phyloP scores from a whole-genome alignment of 2,113 vertebrate genomes.

The Oceanodroma tethys region DNA sequence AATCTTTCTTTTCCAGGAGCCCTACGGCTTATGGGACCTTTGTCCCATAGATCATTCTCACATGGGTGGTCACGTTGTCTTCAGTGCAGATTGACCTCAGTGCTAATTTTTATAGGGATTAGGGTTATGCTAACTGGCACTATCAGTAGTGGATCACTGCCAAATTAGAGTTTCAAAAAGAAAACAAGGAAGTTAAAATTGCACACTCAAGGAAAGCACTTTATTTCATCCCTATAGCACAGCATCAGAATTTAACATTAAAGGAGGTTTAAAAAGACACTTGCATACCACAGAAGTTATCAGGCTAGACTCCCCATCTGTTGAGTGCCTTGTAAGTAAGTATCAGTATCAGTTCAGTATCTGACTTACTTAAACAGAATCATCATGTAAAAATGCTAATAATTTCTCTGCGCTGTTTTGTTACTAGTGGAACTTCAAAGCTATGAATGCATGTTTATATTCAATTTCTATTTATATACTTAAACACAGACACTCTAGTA shows the following conservation, averaged over 20 bases:
- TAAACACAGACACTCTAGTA: not conserved
- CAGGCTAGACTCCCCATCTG: conserved; percentile 24
- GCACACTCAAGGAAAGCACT: not conserved
- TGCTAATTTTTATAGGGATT: not conserved
- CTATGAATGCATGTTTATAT: conserved; percentile 16
- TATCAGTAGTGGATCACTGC: not conserved
- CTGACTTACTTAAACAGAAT: conserved; percentile 6
- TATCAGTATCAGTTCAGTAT: not conserved
- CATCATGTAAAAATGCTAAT: conserved; percentile 12
- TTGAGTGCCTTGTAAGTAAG: conserved; percentile 8
- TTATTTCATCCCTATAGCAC: not conserved
- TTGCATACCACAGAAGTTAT: not conserved
- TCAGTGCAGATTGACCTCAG: not conserved
- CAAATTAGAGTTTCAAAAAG: not conserved
- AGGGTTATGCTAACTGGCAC: not conserved
- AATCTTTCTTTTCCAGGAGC: not conserved
- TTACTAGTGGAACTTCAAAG: not conserved
- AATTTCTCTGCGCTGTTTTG: not conserved
- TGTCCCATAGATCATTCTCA: not conserved
- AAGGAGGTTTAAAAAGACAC: conserved; percentile 17
- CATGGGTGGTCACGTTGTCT: not conserved
- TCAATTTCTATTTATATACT: conserved; percentile 27
- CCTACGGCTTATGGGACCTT: not conserved
- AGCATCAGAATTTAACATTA: not conserved
- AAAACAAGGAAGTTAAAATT: not conserved